Evolutionary conservation across 2,797 vertebrate species (phyloP), one percentile per base, ranked within the genome.

Genomic region (Microchirus variegatus): DNA sequence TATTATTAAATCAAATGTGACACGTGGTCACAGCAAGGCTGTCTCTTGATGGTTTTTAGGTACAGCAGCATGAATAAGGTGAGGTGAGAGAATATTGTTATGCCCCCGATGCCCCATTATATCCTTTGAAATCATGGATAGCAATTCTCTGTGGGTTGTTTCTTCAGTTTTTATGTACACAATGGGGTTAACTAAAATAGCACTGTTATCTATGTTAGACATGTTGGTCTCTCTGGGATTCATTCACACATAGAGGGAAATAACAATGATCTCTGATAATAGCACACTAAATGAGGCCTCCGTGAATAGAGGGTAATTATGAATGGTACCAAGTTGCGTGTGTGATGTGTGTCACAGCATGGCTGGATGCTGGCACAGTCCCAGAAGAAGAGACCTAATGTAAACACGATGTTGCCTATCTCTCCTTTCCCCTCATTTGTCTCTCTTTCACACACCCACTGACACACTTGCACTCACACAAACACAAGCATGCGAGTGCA

Each of bases 221-320:
- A 79, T 75, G 81, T 70, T 63, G 80, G 84, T 85, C 89, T 89
- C 89, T 42, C 41, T 65, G 86, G 89, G 80, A 87, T 73, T 52
- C 80, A 56, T 63, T 66, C 72, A 53, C 80, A 83, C 85, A 84
- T 78, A 49, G 81, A 84, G 77, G 73, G 77, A 18, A 89, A 88
- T 83, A 89, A 87, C 85, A 87, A 88, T 88, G 87, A 91, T 90
- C 79, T 87, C 80, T 89, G 87, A 88, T 92, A 89, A 90, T 90
- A 77, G 78, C 76, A 73, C 4, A 3, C 81, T 79, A 89, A 93
- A 89, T 80, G 67, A 88, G 79, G 80, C 80, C 73, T 87, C 54
- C 80, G 80, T 86, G 83, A 89, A 88, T 83, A 81, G 83, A 81
- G 77, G 79, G 64, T 89, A 87, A 89, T 92, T 90, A 88, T 82